Evolutionary conservation across 2,888 invertebrate genomes (phyloP).

Genomic region (Periphyllus acericola): DNA sequence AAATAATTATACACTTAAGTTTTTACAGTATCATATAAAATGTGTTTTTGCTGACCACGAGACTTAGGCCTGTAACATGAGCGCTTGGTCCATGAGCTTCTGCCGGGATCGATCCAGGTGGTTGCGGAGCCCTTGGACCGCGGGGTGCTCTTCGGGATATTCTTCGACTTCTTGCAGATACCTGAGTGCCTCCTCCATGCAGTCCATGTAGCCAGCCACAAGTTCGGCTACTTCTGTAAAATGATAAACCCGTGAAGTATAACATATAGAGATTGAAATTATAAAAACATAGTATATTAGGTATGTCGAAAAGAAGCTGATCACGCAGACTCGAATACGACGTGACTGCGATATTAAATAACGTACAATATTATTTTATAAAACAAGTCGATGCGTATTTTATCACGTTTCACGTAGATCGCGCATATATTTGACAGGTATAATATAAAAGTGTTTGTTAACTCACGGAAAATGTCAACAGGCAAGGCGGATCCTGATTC

Average conservation of each 20-base stretch:
- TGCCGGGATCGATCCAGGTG: constrained; percentile 65
- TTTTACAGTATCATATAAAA: neutral
- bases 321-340: neutral
- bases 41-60: neutral
- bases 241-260: neutral
- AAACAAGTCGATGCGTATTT: neutral
- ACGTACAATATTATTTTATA: neutral
- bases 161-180: constrained; percentile 66
- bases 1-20: neutral
- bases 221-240: constrained; percentile 65
- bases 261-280: neutral
- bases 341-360: neutral
- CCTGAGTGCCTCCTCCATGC: constrained; percentile 66
- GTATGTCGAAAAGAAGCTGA: neutral
- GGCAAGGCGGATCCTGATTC: constrained; percentile 59
- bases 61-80: constrained; percentile 48
- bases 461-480: constrained; percentile 57
- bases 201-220: constrained; percentile 66
- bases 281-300: no score
- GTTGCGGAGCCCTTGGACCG: constrained; percentile 65
- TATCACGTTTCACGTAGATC: neutral
- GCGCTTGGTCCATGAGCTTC: constrained; percentile 61
- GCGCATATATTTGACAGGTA: neutral
- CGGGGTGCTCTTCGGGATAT: constrained; percentile 65
- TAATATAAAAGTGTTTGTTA: neutral